Percentiles rank a stretch among this genome's conserved stretches.
phyloP scores from a whole-genome alignment of 1,140 invertebrate genomes.

The Drosophila suzukii region DNA sequence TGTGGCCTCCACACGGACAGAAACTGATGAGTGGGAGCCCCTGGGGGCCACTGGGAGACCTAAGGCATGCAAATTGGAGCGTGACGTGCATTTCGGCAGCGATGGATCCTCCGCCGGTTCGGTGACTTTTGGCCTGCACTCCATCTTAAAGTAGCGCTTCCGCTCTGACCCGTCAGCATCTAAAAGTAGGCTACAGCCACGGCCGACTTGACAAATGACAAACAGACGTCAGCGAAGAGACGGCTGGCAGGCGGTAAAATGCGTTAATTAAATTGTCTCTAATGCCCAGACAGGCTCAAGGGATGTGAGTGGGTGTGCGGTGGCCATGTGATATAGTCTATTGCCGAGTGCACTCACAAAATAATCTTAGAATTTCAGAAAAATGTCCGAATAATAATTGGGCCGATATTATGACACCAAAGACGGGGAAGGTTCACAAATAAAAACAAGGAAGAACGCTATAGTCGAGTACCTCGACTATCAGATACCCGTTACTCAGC shows the following conservation, averaged over 20 bases:
- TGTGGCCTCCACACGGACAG: slow-evolving; percentile 15
- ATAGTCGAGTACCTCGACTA: too few species aligned
- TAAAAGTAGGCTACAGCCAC: slow-evolving; percentile 43
- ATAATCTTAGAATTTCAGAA: not conserved
- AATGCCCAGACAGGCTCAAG: slow-evolving; percentile 56
- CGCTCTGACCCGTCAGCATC: slow-evolving; percentile 19
- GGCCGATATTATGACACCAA: not conserved
- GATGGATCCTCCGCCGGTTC: slow-evolving; percentile 11
- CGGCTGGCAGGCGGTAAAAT: slow-evolving; percentile 52
- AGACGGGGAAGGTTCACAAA: too few species aligned
- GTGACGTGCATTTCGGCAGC: slow-evolving; percentile 74
- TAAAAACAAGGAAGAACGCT: too few species aligned
- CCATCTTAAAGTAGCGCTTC: slow-evolving; percentile 9
- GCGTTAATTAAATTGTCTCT: slow-evolving; percentile 77
- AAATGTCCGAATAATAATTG: not conserved
- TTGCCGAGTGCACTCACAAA: slow-evolving; percentile 2
- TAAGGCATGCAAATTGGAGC: slow-evolving; percentile 72
- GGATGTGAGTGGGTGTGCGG: slow-evolving; percentile 7
- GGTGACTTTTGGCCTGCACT: slow-evolving; percentile 13
- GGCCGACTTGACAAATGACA: slow-evolving; percentile 61
- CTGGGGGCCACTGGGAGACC: not conserved
- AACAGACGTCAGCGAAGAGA: slow-evolving; percentile 35
- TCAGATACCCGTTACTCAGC: too few species aligned
- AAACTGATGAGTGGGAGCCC: slow-evolving; percentile 10
- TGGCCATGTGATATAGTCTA: slow-evolving; percentile 3